Conservation (phyloP, 2,888 invertebrate genomes). For the Abrostola tripartita region DNA sequence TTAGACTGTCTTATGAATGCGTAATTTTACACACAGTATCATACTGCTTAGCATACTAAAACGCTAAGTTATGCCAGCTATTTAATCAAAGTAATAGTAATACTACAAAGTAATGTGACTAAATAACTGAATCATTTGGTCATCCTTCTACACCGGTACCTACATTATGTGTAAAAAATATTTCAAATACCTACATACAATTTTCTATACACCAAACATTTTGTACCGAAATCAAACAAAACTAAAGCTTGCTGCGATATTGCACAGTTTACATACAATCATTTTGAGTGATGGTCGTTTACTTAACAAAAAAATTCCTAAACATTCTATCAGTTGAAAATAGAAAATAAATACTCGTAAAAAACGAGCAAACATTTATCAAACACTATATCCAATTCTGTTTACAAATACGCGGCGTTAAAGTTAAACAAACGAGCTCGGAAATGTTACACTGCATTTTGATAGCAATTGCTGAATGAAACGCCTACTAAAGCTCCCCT, state of each 20-base stretch:
- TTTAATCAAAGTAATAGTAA: no score
- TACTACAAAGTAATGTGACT: no score
- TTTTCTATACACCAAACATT: no score
- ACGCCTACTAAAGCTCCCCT: slow-evolving; percentile 11
- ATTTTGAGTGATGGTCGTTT: no score
- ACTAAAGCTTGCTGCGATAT: no score
- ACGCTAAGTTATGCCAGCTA: background rate
- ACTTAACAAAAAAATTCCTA: background rate
- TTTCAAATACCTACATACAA: no score
- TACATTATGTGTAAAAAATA: no score
- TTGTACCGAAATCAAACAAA: no score
- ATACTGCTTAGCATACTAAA: background rate
- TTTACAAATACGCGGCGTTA: slow-evolving; percentile 15
- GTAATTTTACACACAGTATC: background rate
- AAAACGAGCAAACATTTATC: slow-evolving; percentile 2
- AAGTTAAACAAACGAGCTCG: slow-evolving; percentile 2
- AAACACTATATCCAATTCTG: slow-evolving; percentile 16
- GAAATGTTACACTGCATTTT: slow-evolving; percentile 22
- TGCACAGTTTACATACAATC: no score
- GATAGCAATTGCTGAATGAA: slow-evolving; percentile 40
- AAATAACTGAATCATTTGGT: no score
- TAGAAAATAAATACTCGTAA: background rate
- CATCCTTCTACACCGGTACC: no score
- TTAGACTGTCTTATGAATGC: background rate
- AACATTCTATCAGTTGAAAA: background rate